Evolutionary conservation across 2,888 invertebrate genomes (phyloP).

Genomic region (Iselma pallidipennis): DNA sequence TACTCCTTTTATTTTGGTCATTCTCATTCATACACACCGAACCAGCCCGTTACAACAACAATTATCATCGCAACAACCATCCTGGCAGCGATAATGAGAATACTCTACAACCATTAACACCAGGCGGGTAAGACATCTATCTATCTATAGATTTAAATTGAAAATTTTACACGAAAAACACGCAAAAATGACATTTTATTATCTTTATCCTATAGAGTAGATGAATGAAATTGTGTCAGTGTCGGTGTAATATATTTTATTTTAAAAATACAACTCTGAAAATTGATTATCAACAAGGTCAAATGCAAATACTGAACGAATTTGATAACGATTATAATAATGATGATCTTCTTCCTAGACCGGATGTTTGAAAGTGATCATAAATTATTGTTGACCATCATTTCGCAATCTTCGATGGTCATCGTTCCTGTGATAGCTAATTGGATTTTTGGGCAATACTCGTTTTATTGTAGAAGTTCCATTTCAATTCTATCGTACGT

Average conservation of each 20-base stretch:
- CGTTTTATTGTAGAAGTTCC: no score
- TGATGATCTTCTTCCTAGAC: background rate
- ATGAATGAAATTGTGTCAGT: slow-evolving; percentile 5
- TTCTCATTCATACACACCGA: background rate
- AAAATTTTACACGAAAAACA: no score
- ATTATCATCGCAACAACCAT: slow-evolving; percentile 18
- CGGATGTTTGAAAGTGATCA: no score
- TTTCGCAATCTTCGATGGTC: background rate
- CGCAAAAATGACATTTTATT: no score
- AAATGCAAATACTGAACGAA: background rate
- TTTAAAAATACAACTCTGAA: background rate
- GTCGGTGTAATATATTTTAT: background rate
- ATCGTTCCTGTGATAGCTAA: background rate
- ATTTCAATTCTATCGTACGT: no score
- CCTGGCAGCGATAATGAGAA: slow-evolving; percentile 36
- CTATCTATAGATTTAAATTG: slow-evolving; percentile 8
- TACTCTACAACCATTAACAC: slow-evolving; percentile 33
- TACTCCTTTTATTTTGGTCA: background rate
- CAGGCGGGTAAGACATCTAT: slow-evolving; percentile 40
- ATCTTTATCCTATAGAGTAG: no score
- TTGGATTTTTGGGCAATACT: background rate
- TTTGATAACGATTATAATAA: background rate
- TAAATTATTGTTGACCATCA: background rate
- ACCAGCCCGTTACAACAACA: slow-evolving; percentile 10
- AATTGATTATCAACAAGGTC: slow-evolving; percentile 4